A percentile compares a stretch with the other conserved stretches of the same genome.
phyloP scores from a whole-genome alignment of 2,888 invertebrate genomes.

The Strigamia crassipes region DNA sequence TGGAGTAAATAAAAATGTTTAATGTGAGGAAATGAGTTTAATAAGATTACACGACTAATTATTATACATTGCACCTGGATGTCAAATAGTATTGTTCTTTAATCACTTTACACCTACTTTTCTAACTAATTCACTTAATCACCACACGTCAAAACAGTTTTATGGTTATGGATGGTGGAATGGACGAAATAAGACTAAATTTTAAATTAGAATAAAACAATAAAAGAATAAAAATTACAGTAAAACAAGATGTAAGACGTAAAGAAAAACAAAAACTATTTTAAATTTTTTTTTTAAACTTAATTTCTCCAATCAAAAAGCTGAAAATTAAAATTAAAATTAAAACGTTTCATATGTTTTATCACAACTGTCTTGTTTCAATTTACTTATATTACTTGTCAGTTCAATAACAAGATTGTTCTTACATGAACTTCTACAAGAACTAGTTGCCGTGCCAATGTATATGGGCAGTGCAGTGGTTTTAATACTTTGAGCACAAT shows the following conservation, averaged over 20 bases:
- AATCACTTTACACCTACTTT: background rate
- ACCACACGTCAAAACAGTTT: background rate
- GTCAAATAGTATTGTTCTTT: background rate
- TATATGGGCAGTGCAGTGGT: background rate
- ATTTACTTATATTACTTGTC: background rate
- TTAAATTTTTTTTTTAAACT: background rate
- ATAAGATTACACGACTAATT: background rate
- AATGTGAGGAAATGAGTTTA: background rate
- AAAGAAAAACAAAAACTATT: background rate
- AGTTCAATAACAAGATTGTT: background rate
- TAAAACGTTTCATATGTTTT: background rate
- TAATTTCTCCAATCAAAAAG: no score
- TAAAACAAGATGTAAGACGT: background rate
- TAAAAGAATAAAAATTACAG: background rate
- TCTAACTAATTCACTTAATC: background rate
- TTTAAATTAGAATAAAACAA: background rate
- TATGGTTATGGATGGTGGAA: background rate
- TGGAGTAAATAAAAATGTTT: background rate
- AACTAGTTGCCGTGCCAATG: background rate
- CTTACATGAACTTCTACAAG: background rate
- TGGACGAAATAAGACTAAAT: background rate
- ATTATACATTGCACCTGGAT: background rate
- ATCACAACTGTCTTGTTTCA: background rate
- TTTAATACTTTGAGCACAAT: background rate
- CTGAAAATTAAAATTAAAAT: background rate